A percentile compares a stretch with the other conserved stretches of the same genome.
phyloP scores from a whole-genome alignment of 2,797 vertebrate species.

The Babyrousa celebensis region DNA sequence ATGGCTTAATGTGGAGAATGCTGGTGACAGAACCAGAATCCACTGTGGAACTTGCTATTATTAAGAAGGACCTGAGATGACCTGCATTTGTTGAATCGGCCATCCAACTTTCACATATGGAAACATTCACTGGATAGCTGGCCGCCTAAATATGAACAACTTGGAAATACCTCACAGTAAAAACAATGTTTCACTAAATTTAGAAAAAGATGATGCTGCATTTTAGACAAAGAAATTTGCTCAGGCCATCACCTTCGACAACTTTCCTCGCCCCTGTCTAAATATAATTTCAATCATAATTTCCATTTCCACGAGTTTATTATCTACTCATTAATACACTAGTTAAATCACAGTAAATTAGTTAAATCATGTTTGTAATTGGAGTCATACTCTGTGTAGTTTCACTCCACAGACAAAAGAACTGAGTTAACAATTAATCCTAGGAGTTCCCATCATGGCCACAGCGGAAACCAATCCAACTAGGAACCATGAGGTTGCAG shows the following conservation, averaged over 20 bases:
- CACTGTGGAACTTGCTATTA: background rate
- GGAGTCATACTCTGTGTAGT: background rate
- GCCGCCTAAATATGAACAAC: background rate
- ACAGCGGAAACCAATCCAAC: no score
- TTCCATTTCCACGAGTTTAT: background rate
- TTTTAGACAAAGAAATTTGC: background rate
- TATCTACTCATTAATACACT: constrained; percentile 14
- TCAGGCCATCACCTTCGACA: background rate
- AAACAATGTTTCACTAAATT: background rate
- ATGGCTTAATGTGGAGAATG: background rate
- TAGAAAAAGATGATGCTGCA: background rate
- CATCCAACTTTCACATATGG: background rate
- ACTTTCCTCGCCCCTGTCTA: background rate
- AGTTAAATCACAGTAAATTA: background rate
- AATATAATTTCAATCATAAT: background rate
- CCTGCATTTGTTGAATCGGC: background rate
- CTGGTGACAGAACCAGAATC: background rate
- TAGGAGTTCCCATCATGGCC: no score
- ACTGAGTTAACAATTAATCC: background rate
- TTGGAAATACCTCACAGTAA: background rate
- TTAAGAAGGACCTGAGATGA: background rate
- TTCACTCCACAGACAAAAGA: background rate
- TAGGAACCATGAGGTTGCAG: no score
- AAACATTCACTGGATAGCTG: background rate
- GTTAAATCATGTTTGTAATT: background rate